phyloP scores from a whole-genome alignment of 1,140 invertebrate genomes.

The Steinernema feltiae region DNA sequence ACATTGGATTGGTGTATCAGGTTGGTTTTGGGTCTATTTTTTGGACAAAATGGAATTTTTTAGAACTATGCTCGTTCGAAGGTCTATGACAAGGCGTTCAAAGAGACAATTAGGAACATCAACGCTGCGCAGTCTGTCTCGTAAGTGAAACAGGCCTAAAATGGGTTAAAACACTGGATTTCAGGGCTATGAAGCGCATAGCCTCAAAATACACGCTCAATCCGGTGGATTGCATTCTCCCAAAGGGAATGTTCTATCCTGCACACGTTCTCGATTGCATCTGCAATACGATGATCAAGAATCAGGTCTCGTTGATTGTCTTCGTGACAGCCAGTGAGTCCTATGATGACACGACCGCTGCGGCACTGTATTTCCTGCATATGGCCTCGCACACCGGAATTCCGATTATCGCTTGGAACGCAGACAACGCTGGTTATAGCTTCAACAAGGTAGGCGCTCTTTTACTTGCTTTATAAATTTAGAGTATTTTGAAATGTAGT shows the following conservation, averaged over 20 bases:
- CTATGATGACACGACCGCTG: slow-evolving; percentile 43
- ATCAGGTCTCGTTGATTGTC: slow-evolving; percentile 46
- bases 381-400: slow-evolving; percentile 53
- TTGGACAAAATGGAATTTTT: slow-evolving; percentile 12
- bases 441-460: slow-evolving; percentile 47
- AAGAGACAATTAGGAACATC: slow-evolving; percentile 48
- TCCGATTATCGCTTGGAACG: slow-evolving; percentile 56
- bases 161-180: slow-evolving; percentile 12
- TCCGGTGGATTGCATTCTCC: slow-evolving; percentile 48
- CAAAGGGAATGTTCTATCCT: slow-evolving; percentile 48
- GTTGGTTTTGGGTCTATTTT: slow-evolving; percentile 19
- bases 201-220: slow-evolving; percentile 39
- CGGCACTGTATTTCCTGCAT: slow-evolving; percentile 51
- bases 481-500: too few species aligned
- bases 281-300: slow-evolving; percentile 42
- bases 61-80: slow-evolving; percentile 52
- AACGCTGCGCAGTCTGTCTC: slow-evolving; percentile 47
- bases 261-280: slow-evolving; percentile 49
- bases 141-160: slow-evolving; percentile 7
- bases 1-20: slow-evolving; percentile 49
- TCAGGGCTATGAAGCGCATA: slow-evolving; percentile 36
- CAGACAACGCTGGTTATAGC: slow-evolving; percentile 50
- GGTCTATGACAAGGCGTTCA: slow-evolving; percentile 50
- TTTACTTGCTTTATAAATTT: too few species aligned
- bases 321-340: slow-evolving; percentile 48